These are phyloP conservation scores for Lacanobia wlatinum DNA, from an alignment of 2,888 invertebrate genomes.

Conservation along the genomic window DNA sequence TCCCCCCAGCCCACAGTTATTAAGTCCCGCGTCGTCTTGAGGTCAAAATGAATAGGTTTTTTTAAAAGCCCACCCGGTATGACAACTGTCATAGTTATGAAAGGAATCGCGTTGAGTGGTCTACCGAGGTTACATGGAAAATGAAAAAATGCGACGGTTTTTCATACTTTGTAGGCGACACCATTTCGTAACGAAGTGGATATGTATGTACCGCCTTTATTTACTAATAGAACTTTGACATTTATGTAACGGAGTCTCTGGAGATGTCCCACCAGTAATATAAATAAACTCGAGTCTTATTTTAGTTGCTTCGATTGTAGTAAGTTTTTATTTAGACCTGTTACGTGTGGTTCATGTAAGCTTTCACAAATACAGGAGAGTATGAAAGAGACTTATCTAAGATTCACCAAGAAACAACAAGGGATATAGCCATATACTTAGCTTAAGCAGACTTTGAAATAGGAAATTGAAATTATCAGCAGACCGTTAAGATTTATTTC, in stretches of 20 bases:
- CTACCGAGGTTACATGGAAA: constrained; percentile 71
- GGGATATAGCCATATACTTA: constrained; percentile 28
- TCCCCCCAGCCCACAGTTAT: constrained; percentile 81
- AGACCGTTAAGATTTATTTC: constrained; percentile 79
- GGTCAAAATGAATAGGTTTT: constrained; percentile 88
- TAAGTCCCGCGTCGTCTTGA: constrained; percentile 86
- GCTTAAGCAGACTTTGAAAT: constrained; percentile 69
- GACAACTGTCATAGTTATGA: constrained; percentile 87
- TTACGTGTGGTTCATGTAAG: not conserved
- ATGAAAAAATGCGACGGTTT: constrained; percentile 65
- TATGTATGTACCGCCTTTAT: constrained; percentile 63
- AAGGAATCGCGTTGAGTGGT: constrained; percentile 84
- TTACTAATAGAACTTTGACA: constrained; percentile 69
- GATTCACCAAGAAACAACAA: constrained; percentile 37
- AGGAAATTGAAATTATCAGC: constrained; percentile 82
- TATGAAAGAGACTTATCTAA: constrained; percentile 36
- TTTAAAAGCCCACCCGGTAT: constrained; percentile 83
- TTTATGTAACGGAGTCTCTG: constrained; percentile 30
- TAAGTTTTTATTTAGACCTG: not conserved
- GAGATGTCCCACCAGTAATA: constrained; percentile 9
- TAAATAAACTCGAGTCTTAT: constrained; percentile 18
- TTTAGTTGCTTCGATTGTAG: not conserved
- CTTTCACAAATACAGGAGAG: not conserved
- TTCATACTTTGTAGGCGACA: constrained; percentile 52
- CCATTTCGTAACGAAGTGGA: constrained; percentile 61